A percentile compares a stretch with the other conserved stretches of the same genome.
Conservation (phyloP, 2,888 invertebrate genomes). For the Clivina fossor region DNA sequence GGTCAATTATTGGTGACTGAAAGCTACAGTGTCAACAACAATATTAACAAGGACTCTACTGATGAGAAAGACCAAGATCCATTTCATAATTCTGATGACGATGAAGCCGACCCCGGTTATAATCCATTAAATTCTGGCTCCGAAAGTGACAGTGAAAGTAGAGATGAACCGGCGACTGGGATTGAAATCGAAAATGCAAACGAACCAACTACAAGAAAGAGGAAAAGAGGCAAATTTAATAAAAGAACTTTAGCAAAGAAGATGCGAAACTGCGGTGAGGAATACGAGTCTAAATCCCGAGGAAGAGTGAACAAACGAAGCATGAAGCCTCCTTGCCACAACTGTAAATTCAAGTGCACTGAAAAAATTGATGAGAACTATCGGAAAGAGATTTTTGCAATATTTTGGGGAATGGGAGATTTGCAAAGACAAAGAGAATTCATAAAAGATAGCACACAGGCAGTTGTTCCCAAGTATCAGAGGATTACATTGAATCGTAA, state of each 20-base stretch:
- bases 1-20: conserved; percentile 13
- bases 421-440: conserved; percentile 23
- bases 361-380: conserved; percentile 23
- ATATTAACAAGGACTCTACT: conserved; percentile 10
- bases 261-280: conserved; percentile 18
- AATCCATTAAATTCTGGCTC: conserved; percentile 10
- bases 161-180: conserved; percentile 14
- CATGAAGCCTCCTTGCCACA: conserved; percentile 21
- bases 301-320: conserved; percentile 20
- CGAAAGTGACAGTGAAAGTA: conserved; percentile 11
- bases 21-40: conserved; percentile 14
- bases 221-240: conserved; percentile 18
- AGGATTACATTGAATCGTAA: conserved; percentile 21
- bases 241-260: conserved; percentile 21
- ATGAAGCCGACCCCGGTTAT: conserved; percentile 14
- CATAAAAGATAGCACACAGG: conserved; percentile 20
- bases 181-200: conserved; percentile 16
- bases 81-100: conserved; percentile 16
- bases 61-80: conserved; percentile 12
- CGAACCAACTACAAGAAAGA: conserved; percentile 11
- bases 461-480: conserved; percentile 18
- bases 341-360: conserved; percentile 24
- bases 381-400: conserved; percentile 17
- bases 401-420: conserved; percentile 18
- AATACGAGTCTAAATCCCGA: conserved; percentile 23